Conservation (phyloP, 1,140 invertebrate genomes). For the Elysia chlorotica region DNA sequence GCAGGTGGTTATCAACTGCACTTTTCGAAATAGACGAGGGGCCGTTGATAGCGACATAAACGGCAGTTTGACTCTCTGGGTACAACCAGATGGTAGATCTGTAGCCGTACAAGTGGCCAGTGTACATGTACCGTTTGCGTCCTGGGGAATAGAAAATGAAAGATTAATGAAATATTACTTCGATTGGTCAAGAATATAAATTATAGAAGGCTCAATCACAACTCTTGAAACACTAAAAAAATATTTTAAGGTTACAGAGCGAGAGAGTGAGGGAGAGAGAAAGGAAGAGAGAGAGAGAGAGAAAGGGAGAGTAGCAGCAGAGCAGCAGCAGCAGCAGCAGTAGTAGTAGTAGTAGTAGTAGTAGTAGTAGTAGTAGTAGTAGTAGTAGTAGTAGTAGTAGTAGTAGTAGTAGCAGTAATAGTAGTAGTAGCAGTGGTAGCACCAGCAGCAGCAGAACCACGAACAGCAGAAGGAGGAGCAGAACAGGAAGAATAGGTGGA, state of each 20-base stretch:
- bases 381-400: neutral
- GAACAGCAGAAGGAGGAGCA: neutral
- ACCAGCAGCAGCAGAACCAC: neutral
- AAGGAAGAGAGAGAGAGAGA: neutral
- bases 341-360: neutral
- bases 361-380: neutral
- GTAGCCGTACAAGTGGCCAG: slow-evolving; percentile 1
- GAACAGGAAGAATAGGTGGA: neutral
- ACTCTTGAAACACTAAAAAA: neutral
- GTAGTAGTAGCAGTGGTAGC: too few species aligned
- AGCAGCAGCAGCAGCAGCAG: neutral
- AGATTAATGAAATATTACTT: neutral
- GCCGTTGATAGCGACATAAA: slow-evolving; percentile 13
- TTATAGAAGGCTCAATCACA: neutral
- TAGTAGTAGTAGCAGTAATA: too few species aligned
- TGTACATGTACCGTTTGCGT: neutral
- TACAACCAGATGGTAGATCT: slow-evolving; percentile 13
- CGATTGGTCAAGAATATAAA: neutral
- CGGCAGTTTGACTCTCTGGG: neutral
- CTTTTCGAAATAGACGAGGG: too few species aligned
- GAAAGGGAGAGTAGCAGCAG: neutral
- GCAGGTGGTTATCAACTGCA: neutral
- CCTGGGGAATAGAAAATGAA: neutral
- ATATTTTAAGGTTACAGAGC: neutral
- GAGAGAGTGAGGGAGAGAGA: neutral